phyloP scores from a whole-genome alignment of 1,140 invertebrate genomes.

The Solenopsis fugax region DNA sequence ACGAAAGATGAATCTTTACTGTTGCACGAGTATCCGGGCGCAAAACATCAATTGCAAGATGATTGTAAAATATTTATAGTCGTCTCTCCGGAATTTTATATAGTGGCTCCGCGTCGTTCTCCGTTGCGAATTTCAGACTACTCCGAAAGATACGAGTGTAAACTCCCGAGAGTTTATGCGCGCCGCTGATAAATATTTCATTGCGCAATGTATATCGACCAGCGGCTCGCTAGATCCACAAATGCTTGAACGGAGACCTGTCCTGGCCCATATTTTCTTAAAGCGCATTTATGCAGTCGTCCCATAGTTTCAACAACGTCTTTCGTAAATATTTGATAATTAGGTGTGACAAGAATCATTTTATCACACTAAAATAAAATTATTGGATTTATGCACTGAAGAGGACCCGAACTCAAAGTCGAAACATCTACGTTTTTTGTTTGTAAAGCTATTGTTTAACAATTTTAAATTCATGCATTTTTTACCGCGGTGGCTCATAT shows the following conservation, averaged over 20 bases:
- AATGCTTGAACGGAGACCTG: conserved; percentile 8
- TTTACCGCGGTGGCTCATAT: too few species aligned
- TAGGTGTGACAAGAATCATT: not conserved
- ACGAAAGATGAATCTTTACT: conserved; percentile 27
- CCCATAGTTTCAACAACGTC: not conserved
- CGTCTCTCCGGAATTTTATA: conserved; percentile 23
- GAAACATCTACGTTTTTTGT: too few species aligned
- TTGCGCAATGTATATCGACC: conserved; percentile 32
- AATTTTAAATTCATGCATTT: too few species aligned
- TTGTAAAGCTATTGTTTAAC: too few species aligned
- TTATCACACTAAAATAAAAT: not conserved
- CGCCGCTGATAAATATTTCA: conserved; percentile 46
- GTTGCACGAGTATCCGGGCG: not conserved
- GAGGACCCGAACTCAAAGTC: too few species aligned
- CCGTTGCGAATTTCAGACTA: conserved; percentile 30
- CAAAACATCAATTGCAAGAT: conserved; percentile 16
- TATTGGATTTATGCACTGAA: too few species aligned
- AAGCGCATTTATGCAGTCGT: not conserved
- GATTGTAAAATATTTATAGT: conserved; percentile 44
- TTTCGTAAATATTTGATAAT: not conserved
- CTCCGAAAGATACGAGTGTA: conserved; percentile 44
- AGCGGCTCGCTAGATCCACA: conserved; percentile 14
- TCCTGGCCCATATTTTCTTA: not conserved
- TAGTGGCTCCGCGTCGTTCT: not conserved
- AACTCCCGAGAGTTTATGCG: conserved; percentile 47